phyloP scores from a whole-genome alignment of 2,888 invertebrate genomes.

The Pristionchus mayeri region DNA sequence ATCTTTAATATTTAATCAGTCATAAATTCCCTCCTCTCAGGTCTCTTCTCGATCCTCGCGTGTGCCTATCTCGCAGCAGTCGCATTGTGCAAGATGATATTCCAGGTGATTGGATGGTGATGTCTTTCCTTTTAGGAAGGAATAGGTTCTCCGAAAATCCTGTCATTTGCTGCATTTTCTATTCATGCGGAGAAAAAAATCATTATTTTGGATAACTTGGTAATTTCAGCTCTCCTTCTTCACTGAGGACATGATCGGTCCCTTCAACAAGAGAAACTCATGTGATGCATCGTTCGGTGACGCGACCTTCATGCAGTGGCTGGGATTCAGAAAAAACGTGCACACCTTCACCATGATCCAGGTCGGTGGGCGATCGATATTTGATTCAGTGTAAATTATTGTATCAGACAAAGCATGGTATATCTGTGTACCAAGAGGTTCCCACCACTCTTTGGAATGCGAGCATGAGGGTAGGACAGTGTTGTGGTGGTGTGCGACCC shows the following conservation, averaged over 20 bases:
- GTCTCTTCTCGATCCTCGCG: slow-evolving; percentile 63
- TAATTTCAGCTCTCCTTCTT: neutral
- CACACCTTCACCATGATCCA: neutral
- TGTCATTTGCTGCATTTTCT: slow-evolving; percentile 15
- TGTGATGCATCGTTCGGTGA: neutral
- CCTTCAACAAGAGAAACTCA: neutral
- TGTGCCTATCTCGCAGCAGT: slow-evolving; percentile 67
- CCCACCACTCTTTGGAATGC: neutral
- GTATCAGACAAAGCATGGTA: neutral
- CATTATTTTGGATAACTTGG: neutral
- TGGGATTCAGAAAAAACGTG: neutral
- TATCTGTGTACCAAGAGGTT: neutral
- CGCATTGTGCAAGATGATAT: slow-evolving; percentile 92
- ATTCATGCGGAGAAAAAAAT: too few relatives aligned
- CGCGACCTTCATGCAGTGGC: neutral
- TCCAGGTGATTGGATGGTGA: slow-evolving; percentile 81
- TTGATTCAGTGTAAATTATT: neutral
- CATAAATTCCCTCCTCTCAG: slow-evolving; percentile 8
- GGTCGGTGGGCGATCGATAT: slow-evolving; percentile 4
- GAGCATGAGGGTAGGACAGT: neutral
- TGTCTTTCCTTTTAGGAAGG: too few relatives aligned
- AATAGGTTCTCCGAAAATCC: too few relatives aligned
- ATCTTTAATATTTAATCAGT: neutral
- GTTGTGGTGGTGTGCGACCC: neutral
- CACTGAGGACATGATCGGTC: neutral